Conservation (phyloP, 2,888 invertebrate genomes). For the Synergus japonicus region DNA sequence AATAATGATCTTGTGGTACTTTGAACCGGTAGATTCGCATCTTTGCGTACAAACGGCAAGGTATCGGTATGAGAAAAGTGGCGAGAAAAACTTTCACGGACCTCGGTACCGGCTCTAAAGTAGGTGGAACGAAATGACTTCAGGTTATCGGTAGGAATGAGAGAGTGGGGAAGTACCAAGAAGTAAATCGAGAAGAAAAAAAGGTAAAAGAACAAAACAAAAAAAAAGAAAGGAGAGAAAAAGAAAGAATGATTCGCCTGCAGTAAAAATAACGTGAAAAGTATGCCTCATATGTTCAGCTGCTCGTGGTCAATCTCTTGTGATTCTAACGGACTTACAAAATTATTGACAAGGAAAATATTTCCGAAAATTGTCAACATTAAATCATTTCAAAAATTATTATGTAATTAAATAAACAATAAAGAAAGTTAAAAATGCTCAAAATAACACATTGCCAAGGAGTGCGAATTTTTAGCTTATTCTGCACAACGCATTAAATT, state of each 20-base stretch:
- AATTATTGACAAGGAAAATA: conserved; percentile 31
- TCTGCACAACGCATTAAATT: background rate
- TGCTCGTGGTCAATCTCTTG: conserved; percentile 50
- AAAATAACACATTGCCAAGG: background rate
- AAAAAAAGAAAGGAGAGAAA: conserved; percentile 27
- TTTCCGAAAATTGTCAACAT: background rate
- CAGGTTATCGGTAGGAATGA: conserved; percentile 34
- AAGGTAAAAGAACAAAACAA: background rate
- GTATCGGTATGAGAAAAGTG: conserved; percentile 49
- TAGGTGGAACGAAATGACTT: conserved; percentile 51
- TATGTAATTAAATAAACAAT: too few relatives aligned
- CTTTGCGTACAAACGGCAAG: conserved; percentile 27
- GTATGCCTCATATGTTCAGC: conserved; percentile 60
- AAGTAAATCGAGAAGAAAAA: conserved; percentile 20
- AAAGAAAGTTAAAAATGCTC: too few relatives aligned
- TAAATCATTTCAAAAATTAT: background rate
- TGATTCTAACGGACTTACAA: conserved; percentile 50
- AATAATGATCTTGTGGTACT: conserved; percentile 12
- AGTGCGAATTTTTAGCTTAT: background rate
- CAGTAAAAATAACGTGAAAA: conserved; percentile 70
- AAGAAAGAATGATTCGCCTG: conserved; percentile 53
- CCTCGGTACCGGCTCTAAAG: conserved; percentile 51
- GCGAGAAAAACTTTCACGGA: conserved; percentile 53
- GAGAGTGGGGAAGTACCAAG: conserved; percentile 29
- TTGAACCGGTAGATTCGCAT: conserved; percentile 37